Percentiles rank a stretch among this genome's conserved stretches.
Conservation (phyloP, 2,888 invertebrate species). For the Barypeithes pellucidus region DNA sequence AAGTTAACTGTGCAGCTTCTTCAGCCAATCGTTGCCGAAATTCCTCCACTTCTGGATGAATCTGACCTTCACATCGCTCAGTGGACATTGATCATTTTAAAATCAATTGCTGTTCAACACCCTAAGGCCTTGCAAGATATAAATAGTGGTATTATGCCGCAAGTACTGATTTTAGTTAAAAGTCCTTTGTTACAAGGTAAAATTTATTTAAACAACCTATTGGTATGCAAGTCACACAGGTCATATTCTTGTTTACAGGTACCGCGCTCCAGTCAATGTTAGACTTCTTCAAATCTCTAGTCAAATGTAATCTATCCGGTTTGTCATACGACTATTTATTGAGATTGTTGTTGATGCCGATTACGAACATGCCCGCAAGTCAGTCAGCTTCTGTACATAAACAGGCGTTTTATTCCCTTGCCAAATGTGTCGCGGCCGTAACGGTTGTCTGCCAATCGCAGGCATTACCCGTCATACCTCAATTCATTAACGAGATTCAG, state of each 20-base stretch:
- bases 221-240: too few relatives aligned
- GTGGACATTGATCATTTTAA: slow-evolving; percentile 87
- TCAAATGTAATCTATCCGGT: slow-evolving; percentile 81
- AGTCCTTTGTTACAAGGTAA: slow-evolving; percentile 93
- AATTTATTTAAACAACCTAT: too few relatives aligned
- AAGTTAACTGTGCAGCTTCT: slow-evolving; percentile 80
- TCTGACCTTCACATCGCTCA: slow-evolving; percentile 97
- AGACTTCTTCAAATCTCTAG: slow-evolving; percentile 94
- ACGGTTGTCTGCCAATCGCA: slow-evolving; percentile 84
- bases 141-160: slow-evolving; percentile 84
- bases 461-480: slow-evolving; percentile 78
- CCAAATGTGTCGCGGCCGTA: slow-evolving; percentile 96
- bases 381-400: slow-evolving; percentile 72
- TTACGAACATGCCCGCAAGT: slow-evolving; percentile 60
- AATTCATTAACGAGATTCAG: slow-evolving; percentile 82
- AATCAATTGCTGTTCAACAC: slow-evolving; percentile 85
- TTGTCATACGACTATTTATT: slow-evolving; percentile 88
- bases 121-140: slow-evolving; percentile 85
- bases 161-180: slow-evolving; percentile 89
- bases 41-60: slow-evolving; percentile 93
- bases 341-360: slow-evolving; percentile 80
- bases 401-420: slow-evolving; percentile 94
- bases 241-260: slow-evolving; percentile 72
- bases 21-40: slow-evolving; percentile 85
- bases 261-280: slow-evolving; percentile 93